Percentiles rank a stretch among this genome's conserved stretches.
Evolutionary conservation across 2,113 vertebrate species (phyloP).

Genomic region (Lasiurus cinereus): DNA sequence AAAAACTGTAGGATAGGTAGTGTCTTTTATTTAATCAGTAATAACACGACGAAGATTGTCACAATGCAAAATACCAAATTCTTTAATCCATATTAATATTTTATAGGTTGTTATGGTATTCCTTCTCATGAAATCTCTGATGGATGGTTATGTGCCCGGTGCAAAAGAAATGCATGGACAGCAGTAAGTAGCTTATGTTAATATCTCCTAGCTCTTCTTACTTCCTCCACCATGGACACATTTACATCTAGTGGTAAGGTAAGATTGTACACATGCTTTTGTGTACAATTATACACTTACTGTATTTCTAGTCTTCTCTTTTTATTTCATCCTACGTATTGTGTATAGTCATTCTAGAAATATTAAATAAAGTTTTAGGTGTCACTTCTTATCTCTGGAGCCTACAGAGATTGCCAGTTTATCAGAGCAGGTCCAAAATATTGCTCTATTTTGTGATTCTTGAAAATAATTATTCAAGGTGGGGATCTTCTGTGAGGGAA

Average conservation of each 20-base stretch:
- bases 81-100: conserved; percentile 71
- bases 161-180: conserved; percentile 91
- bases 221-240: not conserved
- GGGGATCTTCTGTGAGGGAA: not conserved
- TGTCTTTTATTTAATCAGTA: conserved; percentile 27
- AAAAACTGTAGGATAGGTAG: not conserved
- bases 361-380: conserved; percentile 8
- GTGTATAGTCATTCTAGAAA: not conserved
- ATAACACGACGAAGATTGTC: conserved; percentile 60
- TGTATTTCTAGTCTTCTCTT: not conserved
- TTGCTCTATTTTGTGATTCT: conserved; percentile 13
- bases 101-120: conserved; percentile 97
- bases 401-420: not conserved
- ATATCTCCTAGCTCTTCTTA: not conserved
- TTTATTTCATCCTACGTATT: not conserved
- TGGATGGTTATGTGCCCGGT: conserved; percentile 96
- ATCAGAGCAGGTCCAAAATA: not conserved
- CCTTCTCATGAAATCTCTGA: conserved; percentile 89
- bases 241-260: not conserved
- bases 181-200: conserved; percentile 91
- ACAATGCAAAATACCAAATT: conserved; percentile 69
- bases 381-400: not conserved
- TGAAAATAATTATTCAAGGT: conserved; percentile 15
- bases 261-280: not conserved
- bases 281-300: not conserved